phyloP scores from a whole-genome alignment of 2,113 vertebrate genomes.

The Mesembrinibis cayennensis region DNA sequence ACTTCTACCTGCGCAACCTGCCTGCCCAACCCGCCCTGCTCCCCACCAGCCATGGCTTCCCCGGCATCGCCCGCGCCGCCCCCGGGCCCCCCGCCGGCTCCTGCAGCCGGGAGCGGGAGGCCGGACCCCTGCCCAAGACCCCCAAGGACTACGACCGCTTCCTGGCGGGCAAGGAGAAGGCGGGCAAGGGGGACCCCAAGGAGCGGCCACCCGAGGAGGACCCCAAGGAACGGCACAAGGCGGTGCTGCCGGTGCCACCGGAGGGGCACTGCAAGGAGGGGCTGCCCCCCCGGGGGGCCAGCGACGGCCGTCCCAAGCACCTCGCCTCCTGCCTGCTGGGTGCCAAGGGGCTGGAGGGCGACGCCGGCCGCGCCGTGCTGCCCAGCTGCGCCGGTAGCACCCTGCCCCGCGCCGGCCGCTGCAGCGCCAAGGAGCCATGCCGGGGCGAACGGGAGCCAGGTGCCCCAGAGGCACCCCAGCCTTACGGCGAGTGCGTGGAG shows the following conservation, averaged over 20 bases:
- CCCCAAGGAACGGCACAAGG: conserved; percentile 85
- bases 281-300: conserved; percentile 66
- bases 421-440: conserved; percentile 80
- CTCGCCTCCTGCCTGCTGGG: conserved; percentile 89
- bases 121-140: conserved; percentile 79
- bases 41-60: conserved; percentile 87
- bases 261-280: conserved; percentile 83
- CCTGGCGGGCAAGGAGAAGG: conserved; percentile 75
- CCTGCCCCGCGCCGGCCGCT: conserved; percentile 70
- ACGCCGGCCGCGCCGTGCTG: conserved; percentile 77
- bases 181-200: conserved; percentile 80
- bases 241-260: conserved; percentile 73
- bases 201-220: conserved; percentile 84
- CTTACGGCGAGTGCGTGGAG: conserved; percentile 89
- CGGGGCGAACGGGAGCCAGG: conserved; percentile 67
- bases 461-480: conserved; percentile 83
- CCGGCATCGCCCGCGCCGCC: conserved; percentile 82
- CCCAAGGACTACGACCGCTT: conserved; percentile 88
- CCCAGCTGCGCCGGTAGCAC: conserved; percentile 83
- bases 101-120: conserved; percentile 88
- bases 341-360: conserved; percentile 87
- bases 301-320: conserved; percentile 78
- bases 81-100: conserved; percentile 85
- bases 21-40: conserved; percentile 90
- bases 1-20: conserved; percentile 95